Conservation (phyloP, 1,140 invertebrate species). For the Zaprionus ghesquierei region DNA sequence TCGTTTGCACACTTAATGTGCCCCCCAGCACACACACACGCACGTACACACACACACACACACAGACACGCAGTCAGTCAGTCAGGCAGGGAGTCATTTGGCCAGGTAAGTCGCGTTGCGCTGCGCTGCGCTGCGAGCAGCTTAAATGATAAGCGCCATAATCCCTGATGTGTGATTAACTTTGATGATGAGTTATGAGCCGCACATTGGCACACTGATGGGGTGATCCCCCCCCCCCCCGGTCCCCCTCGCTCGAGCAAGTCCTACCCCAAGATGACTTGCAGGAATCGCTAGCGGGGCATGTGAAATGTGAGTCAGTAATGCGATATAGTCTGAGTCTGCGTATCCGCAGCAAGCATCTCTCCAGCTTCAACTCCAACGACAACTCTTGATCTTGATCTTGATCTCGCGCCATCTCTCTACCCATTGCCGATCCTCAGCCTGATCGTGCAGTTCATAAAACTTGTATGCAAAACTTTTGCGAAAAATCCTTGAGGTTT, state of each 20-base stretch:
- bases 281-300: conserved; percentile 67
- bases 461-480: conserved; percentile 71
- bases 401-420: background rate
- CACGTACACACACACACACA: conserved; percentile 7
- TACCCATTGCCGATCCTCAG: background rate
- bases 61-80: conserved; percentile 11
- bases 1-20: conserved; percentile 61
- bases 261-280: conserved; percentile 68
- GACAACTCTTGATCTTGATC: background rate
- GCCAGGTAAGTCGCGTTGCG: conserved; percentile 42
- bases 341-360: too few species aligned
- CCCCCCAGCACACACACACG: conserved; percentile 33
- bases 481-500: conserved; percentile 77
- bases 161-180: conserved; percentile 81
- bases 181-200: conserved; percentile 81
- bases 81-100: conserved; percentile 58
- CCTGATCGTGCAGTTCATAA: conserved; percentile 59
- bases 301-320: conserved; percentile 77
- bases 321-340: conserved; percentile 22
- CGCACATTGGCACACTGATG: conserved; percentile 80
- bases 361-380: background rate
- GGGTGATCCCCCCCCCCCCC: conserved; percentile 1
- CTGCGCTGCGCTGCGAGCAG: conserved; percentile 8
- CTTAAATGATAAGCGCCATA: conserved; percentile 81
- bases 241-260: background rate